Evolutionary conservation across 1,140 invertebrate species (phyloP), one percentile per base, ranked within the genome.

Genomic region (Meteorus sp.): DNA sequence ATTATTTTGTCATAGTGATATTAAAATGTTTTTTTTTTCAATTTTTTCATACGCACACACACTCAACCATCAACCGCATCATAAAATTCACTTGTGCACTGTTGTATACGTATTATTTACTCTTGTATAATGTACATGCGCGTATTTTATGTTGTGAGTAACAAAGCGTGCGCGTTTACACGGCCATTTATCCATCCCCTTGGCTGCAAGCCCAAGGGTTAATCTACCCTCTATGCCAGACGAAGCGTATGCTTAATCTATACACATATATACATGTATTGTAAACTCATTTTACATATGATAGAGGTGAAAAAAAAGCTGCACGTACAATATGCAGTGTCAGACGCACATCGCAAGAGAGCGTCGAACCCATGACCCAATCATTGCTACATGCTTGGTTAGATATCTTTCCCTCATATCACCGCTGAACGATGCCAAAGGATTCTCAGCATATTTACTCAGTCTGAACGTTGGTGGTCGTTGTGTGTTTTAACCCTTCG

Each of bases 121-220:
- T 45, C 50, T 52, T 33, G 29, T 33, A 52, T n/a, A 35, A 45
- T 22, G 22, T 27, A 56, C 27, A 27, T 56, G 53, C 41, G 19
- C 35, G 41, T 56, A 43, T 19, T 35, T 31, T 27, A 31, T 13
- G 22, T 35, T n/a, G n/a, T n/a, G n/a, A 53, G 4, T 9, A 31
- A 31, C 53, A 6, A 13, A 56, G 39, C 7, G 15, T 45, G 29
- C 19, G 13, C 53, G 39, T 56, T 56, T 56, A 56, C 35, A 33
- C 20, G 53, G 53, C 35, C 39, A 56, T 45, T 56, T 56, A 56
- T 56, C 41, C 19, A 44, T 31, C 13, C 52, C 13, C 22, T 33
- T 29, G 41, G 53, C 43, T 31, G 9, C 31, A 13, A 31, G 37
- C 37, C 39, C 29, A 33, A 44, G 53, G 53, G 53, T 56, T 56